A percentile compares a stretch with the other conserved stretches of the same genome.
phyloP scores from a whole-genome alignment of 1,140 invertebrate species.

The Drosophila santomea region DNA sequence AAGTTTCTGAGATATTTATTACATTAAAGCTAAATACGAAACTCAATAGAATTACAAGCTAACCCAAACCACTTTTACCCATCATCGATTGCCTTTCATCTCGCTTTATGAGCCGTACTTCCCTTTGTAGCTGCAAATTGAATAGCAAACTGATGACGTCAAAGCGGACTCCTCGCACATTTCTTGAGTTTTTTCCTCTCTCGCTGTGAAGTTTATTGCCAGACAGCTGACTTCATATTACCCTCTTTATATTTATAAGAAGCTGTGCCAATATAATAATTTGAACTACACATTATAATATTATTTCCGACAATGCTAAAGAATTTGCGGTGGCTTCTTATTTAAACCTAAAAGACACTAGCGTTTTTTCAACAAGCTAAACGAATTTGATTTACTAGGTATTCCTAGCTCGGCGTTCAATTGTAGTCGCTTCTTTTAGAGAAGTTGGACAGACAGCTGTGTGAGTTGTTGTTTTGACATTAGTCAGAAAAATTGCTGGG shows the following conservation, averaged over 20 bases:
- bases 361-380: no score
- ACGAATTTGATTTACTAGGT: no score
- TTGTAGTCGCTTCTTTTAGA: not conserved
- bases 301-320: not conserved
- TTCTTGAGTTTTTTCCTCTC: not conserved
- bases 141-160: constrained; percentile 62
- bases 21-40: constrained; percentile 27
- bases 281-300: not conserved
- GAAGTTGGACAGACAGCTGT: constrained; percentile 5
- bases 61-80: constrained; percentile 22
- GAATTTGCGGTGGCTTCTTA: not conserved
- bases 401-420: not conserved
- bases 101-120: constrained; percentile 71
- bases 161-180: constrained; percentile 1
- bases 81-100: constrained; percentile 64
- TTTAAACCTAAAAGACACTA: not conserved
- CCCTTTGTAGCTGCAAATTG: constrained; percentile 75
- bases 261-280: not conserved
- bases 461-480: not conserved
- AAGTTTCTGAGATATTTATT: constrained; percentile 20
- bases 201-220: not conserved
- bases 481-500: constrained; percentile 61
- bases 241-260: not conserved
- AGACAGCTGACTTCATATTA: constrained; percentile 1
- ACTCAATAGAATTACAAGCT: constrained; percentile 23